A percentile compares a stretch with the other conserved stretches of the same genome.
phyloP scores from a whole-genome alignment of 2,888 invertebrate species.

The Drosophila kanekoi region DNA sequence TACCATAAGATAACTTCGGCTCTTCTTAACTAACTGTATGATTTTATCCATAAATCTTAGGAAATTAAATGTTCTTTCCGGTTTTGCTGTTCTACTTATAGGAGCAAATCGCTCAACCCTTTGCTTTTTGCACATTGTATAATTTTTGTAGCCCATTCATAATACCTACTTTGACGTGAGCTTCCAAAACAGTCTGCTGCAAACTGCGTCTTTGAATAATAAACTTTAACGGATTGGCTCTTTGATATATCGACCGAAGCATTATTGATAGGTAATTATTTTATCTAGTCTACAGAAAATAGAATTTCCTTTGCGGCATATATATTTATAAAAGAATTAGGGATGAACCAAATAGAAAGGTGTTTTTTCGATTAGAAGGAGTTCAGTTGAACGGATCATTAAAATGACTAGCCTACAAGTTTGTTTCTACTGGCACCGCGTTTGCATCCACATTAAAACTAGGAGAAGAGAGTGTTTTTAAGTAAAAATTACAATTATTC shows the following conservation, averaged over 20 bases:
- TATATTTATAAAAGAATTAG: conserved; percentile 10
- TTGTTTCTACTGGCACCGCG: neutral
- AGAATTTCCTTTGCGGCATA: neutral
- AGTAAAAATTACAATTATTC: too few species aligned
- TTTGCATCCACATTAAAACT: too few species aligned
- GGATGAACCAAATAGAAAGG: neutral
- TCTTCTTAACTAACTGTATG: too few species aligned
- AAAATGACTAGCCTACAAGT: too few species aligned
- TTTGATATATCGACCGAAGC: conserved; percentile 51
- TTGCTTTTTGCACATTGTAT: too few species aligned
- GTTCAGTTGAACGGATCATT: neutral
- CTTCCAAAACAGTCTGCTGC: conserved; percentile 60
- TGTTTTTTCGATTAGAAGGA: neutral
- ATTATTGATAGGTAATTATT: conserved; percentile 17
- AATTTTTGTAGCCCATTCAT: neutral
- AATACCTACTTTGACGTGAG: conserved; percentile 46
- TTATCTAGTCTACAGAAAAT: neutral
- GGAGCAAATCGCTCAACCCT: too few species aligned
- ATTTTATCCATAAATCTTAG: too few species aligned
- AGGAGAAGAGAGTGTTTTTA: too few species aligned
- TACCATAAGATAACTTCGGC: too few species aligned
- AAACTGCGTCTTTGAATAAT: conserved; percentile 50
- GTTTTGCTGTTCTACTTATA: too few species aligned
- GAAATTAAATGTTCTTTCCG: too few species aligned
- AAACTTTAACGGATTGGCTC: conserved; percentile 38